Percentiles rank a stretch among this genome's conserved stretches.
Conservation (phyloP, 1,140 invertebrate species). For the Delia radicum region DNA sequence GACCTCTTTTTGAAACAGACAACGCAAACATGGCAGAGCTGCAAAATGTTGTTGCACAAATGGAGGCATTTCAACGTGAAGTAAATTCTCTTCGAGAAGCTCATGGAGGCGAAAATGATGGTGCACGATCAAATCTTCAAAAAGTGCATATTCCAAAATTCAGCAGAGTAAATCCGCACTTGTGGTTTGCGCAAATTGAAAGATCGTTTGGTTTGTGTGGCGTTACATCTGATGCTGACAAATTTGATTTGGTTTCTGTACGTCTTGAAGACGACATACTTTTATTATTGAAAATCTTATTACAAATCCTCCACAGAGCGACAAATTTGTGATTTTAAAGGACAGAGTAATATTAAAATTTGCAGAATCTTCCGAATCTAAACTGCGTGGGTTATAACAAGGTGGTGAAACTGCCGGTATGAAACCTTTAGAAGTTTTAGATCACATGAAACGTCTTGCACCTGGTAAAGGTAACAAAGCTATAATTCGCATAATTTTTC, state of each 20-base stretch:
- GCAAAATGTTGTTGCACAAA: neutral
- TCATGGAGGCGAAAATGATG: neutral
- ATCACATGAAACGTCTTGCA: too few species aligned
- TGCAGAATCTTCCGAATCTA: slow-evolving; percentile 19
- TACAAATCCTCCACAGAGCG: neutral
- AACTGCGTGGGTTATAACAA: slow-evolving; percentile 18
- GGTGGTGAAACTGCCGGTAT: slow-evolving; percentile 1
- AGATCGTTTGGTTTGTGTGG: slow-evolving; percentile 11
- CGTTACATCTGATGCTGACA: slow-evolving; percentile 19
- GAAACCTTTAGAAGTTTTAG: slow-evolving; percentile 8
- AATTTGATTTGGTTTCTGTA: slow-evolving; percentile 15
- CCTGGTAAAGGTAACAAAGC: neutral
- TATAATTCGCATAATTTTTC: slow-evolving; percentile 7
- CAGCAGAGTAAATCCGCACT: slow-evolving; percentile 2
- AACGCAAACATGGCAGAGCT: neutral
- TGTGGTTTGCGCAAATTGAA: slow-evolving; percentile 28
- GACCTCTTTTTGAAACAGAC: too few species aligned
- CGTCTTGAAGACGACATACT: slow-evolving; percentile 24
- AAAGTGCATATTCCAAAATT: slow-evolving; percentile 20
- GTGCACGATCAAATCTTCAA: neutral
- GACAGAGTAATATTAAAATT: slow-evolving; percentile 12
- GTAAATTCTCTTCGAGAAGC: neutral
- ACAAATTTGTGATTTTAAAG: slow-evolving; percentile 11
- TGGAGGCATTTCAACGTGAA: neutral
- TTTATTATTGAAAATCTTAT: slow-evolving; percentile 21